These are phyloP conservation scores for Agrypnus murinus DNA, from an alignment of 2,888 invertebrate genomes.

Conservation along the genomic window DNA sequence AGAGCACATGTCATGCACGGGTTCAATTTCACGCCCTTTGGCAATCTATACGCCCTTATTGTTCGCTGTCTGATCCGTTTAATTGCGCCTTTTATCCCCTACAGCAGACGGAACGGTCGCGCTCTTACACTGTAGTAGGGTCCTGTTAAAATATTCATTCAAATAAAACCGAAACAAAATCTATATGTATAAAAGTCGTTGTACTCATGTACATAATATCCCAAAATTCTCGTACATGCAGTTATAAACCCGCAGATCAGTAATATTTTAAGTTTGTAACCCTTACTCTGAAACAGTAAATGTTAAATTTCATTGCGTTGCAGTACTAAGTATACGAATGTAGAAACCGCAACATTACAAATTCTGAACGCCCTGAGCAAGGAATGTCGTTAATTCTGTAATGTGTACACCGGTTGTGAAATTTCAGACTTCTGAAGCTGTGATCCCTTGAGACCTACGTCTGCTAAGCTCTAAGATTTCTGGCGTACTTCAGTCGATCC, in stretches of 20 bases:
- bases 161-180: too few species aligned
- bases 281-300: background rate
- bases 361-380: slow-evolving; percentile 37
- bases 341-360: slow-evolving; percentile 40
- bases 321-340: slow-evolving; percentile 25
- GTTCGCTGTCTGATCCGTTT: slow-evolving; percentile 48
- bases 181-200: background rate
- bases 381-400: slow-evolving; percentile 47
- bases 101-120: slow-evolving; percentile 16
- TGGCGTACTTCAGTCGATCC: slow-evolving; percentile 37
- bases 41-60: slow-evolving; percentile 55
- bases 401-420: slow-evolving; percentile 48
- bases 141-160: slow-evolving; percentile 31
- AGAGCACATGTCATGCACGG: slow-evolving; percentile 56
- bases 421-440: slow-evolving; percentile 43
- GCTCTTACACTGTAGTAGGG: background rate
- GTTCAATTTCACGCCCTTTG: slow-evolving; percentile 56
- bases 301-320: slow-evolving; percentile 20
- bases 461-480: slow-evolving; percentile 44
- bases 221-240: too few species aligned
- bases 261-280: background rate
- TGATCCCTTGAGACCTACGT: slow-evolving; percentile 37
- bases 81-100: slow-evolving; percentile 47
- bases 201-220: too few species aligned
- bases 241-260: background rate